Conservation (phyloP, 2,113 vertebrate species). For the Crotalus horridus region DNA sequence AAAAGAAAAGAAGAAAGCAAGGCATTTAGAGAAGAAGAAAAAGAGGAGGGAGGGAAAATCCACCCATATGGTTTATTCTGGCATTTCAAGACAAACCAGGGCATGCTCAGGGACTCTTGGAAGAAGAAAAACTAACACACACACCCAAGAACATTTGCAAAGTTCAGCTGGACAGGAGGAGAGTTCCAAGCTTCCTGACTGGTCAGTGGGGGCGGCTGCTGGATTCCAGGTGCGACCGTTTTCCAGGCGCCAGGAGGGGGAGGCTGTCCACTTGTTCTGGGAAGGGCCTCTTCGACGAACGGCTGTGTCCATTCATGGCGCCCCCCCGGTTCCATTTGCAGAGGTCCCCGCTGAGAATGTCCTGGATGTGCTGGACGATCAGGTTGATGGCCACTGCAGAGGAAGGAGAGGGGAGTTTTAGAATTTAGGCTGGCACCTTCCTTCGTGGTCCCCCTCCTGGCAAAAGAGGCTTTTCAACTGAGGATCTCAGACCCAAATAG, state of each 20-base stretch:
- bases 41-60: neutral
- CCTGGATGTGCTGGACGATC: slow-evolving; percentile 98
- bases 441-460: too few species aligned
- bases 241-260: slow-evolving; percentile 62
- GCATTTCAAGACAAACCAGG: neutral
- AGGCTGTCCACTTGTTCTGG: slow-evolving; percentile 71
- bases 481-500: too few species aligned
- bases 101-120: neutral
- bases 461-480: too few species aligned
- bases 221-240: slow-evolving; percentile 87
- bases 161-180: neutral
- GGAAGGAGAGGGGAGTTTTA: too few species aligned
- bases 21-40: neutral
- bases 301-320: slow-evolving; percentile 68
- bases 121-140: neutral
- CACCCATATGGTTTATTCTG: neutral
- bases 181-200: fast-evolving
- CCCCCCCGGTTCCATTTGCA: slow-evolving; percentile 90
- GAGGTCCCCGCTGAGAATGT: slow-evolving; percentile 91
- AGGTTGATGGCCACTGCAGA: slow-evolving; percentile 92
- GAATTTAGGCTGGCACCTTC: too few species aligned
- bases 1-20: neutral
- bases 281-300: slow-evolving; percentile 77
- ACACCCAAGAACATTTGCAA: neutral
- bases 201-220: slow-evolving; percentile 89